phyloP scores from a whole-genome alignment of 2,797 vertebrate species.

The Pseudochromis fuscus region DNA sequence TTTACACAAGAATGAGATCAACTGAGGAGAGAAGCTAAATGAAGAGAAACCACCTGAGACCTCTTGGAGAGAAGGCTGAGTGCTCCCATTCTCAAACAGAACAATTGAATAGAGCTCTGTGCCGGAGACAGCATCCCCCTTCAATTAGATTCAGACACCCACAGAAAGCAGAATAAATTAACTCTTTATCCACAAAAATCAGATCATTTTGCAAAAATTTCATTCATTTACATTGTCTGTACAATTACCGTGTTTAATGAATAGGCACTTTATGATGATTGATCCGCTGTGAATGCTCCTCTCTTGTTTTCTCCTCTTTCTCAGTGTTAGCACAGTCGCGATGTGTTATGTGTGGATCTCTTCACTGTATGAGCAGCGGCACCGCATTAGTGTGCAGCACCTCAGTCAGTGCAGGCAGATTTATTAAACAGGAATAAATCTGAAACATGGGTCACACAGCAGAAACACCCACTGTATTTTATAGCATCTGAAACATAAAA shows the following conservation, averaged over 20 bases:
- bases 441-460: slow-evolving; percentile 3
- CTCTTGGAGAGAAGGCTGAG: slow-evolving; percentile 65
- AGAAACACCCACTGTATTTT: not conserved
- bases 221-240: slow-evolving; percentile 38
- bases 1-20: slow-evolving; percentile 67
- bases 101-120: slow-evolving; percentile 69
- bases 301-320: slow-evolving; percentile 22
- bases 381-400: not conserved
- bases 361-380: slow-evolving; percentile 1
- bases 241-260: slow-evolving; percentile 54
- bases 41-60: slow-evolving; percentile 77
- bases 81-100: slow-evolving; percentile 69
- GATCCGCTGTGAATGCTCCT: slow-evolving; percentile 16
- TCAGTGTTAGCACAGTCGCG: slow-evolving; percentile 28
- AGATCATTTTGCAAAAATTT: slow-evolving; percentile 47
- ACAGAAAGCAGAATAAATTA: slow-evolving; percentile 68
- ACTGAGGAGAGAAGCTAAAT: slow-evolving; percentile 63
- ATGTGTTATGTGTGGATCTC: slow-evolving; percentile 19
- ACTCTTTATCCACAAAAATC: slow-evolving; percentile 60
- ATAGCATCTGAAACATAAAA: not conserved
- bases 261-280: slow-evolving; percentile 43
- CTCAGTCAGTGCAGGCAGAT: slow-evolving; percentile 1
- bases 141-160: slow-evolving; percentile 72
- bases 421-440: slow-evolving; percentile 5
- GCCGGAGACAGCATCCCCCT: slow-evolving; percentile 55